A percentile compares a stretch with the other conserved stretches of the same genome.
Evolutionary conservation across 1,140 invertebrate species (phyloP).

Genomic region (Ceratosolen solmsi): DNA sequence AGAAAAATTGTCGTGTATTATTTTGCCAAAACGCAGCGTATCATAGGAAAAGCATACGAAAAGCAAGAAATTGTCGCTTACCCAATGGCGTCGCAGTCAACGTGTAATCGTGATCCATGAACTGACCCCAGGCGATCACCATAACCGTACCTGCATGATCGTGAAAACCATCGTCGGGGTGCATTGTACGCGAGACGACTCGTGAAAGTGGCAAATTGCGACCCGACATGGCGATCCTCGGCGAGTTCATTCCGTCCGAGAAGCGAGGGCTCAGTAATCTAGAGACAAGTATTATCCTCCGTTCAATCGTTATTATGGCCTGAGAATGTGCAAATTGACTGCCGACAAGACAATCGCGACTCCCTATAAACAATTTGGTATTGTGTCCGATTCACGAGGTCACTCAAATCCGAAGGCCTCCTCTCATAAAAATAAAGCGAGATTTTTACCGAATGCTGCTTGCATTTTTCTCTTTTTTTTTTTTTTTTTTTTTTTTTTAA

Average conservation of each 20-base stretch:
- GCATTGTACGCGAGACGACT: conserved; percentile 90
- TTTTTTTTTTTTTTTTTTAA: no score
- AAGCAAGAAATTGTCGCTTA: no score
- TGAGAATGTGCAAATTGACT: neutral
- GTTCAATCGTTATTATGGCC: neutral
- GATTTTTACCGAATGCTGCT: no score
- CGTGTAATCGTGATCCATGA: conserved; percentile 95
- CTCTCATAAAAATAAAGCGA: neutral
- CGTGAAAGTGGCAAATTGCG: conserved; percentile 84
- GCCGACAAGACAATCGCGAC: neutral
- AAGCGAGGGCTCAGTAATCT: conserved; percentile 86
- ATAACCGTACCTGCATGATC: conserved; percentile 95
- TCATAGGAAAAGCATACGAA: no score
- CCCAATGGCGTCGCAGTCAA: conserved; percentile 89
- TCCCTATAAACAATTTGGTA: neutral
- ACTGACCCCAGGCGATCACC: conserved; percentile 95
- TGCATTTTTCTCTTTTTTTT: no score
- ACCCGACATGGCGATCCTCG: conserved; percentile 84
- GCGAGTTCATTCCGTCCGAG: conserved; percentile 86
- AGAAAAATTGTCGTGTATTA: no score
- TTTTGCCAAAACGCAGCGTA: no score
- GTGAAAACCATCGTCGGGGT: conserved; percentile 92
- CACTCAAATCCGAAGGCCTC: neutral
- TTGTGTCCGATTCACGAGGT: neutral
- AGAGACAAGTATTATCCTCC: conserved; percentile 20